phyloP scores from a whole-genome alignment of 2,797 vertebrate genomes.

The Sylvilagus floridanus region DNA sequence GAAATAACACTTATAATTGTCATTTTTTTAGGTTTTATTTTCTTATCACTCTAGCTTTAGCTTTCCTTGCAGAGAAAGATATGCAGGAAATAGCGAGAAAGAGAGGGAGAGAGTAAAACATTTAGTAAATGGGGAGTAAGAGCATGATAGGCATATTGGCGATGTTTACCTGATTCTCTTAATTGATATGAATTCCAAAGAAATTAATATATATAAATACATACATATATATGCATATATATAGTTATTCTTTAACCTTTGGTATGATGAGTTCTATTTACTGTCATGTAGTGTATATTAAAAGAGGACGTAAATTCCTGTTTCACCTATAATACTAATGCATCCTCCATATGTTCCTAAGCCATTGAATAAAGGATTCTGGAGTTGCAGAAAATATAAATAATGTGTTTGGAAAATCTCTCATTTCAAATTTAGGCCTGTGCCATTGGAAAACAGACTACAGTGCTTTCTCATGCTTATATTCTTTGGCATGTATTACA shows the following conservation, averaged over 20 bases:
- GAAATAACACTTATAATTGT: not conserved
- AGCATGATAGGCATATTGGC: not conserved
- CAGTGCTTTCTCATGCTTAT: constrained; percentile 4
- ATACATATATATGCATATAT: too few relatives aligned
- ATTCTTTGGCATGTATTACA: not conserved
- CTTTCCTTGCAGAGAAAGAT: not conserved
- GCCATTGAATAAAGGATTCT: not conserved
- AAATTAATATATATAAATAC: not conserved
- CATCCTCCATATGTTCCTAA: not conserved
- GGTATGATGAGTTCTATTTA: not conserved
- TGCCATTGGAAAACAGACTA: not conserved
- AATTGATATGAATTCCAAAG: not conserved
- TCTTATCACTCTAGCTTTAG: not conserved
- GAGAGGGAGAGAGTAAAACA: not conserved
- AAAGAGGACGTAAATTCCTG: not conserved
- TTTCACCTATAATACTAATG: not conserved
- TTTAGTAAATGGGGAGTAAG: not conserved
- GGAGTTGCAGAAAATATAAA: not conserved
- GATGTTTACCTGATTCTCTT: not conserved
- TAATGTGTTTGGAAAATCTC: not conserved
- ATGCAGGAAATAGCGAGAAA: not conserved
- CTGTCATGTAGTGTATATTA: not conserved
- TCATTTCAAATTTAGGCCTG: not conserved
- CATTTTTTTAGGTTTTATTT: not conserved
- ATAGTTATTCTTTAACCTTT: not conserved